phyloP scores from a whole-genome alignment of 1,140 invertebrate genomes.

The Rhagoletis pomonella region DNA sequence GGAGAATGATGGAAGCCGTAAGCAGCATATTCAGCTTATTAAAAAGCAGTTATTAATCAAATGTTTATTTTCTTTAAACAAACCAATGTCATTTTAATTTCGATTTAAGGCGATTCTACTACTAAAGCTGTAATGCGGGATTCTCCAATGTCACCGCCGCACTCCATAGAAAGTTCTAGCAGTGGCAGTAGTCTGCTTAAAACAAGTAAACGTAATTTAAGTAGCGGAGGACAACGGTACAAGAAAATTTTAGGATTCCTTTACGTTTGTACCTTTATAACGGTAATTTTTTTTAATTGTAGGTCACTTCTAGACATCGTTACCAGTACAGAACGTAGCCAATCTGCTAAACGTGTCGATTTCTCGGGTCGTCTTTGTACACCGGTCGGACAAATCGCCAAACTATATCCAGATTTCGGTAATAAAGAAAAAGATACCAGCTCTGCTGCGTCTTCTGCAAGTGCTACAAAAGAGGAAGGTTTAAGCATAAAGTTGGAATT shows the following conservation, averaged over 20 bases:
- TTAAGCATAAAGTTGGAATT: constrained; percentile 54
- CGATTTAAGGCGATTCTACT: constrained; percentile 52
- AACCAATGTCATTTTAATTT: background rate
- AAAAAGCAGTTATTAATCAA: background rate
- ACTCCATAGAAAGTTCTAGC: constrained; percentile 72
- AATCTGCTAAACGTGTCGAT: constrained; percentile 80
- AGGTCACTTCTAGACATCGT: constrained; percentile 82
- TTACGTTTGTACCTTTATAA: background rate
- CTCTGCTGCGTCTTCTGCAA: constrained; percentile 12
- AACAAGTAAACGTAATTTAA: constrained; percentile 75
- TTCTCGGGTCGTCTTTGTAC: constrained; percentile 85
- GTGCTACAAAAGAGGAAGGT: constrained; percentile 57
- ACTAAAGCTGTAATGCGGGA: constrained; percentile 82
- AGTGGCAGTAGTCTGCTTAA: constrained; percentile 67
- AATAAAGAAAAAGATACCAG: constrained; percentile 69
- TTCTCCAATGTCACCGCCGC: constrained; percentile 86
- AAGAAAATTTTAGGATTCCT: constrained; percentile 24
- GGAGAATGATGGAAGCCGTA: constrained; percentile 78
- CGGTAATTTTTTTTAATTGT: constrained; percentile 56
- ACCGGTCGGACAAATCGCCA: constrained; percentile 80
- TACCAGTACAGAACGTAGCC: constrained; percentile 76
- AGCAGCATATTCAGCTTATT: constrained; percentile 36
- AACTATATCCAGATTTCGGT: constrained; percentile 86
- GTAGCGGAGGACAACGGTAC: constrained; percentile 61
- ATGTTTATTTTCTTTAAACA: background rate